phyloP scores from a whole-genome alignment of 2,797 vertebrate genomes.

The Rhinoraja longicauda region DNA sequence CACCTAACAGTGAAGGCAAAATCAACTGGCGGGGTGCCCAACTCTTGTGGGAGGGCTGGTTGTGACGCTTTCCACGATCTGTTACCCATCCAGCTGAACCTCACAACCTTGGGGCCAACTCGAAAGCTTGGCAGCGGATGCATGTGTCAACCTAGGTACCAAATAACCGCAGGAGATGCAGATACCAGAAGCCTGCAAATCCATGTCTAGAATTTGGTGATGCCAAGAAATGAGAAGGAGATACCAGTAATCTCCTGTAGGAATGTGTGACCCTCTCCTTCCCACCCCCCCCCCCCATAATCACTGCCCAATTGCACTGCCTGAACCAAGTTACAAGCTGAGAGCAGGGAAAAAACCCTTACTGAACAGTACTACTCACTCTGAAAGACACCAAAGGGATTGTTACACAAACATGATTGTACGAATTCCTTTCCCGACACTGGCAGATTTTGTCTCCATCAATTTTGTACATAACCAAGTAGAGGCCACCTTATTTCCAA shows the following conservation, averaged over 20 bases:
- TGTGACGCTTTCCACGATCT: background rate
- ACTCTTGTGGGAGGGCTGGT: background rate
- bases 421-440: background rate
- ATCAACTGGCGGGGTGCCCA: background rate
- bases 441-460: constrained; percentile 46
- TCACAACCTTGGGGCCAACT: background rate
- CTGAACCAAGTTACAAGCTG: background rate
- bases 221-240: background rate
- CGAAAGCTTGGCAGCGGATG: background rate
- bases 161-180: background rate
- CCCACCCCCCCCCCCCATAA: too few relatives aligned
- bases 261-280: background rate
- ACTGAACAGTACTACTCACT: constrained; percentile 40
- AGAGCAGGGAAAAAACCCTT: background rate
- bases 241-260: background rate
- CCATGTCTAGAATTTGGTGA: background rate
- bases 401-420: background rate
- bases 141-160: background rate
- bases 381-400: constrained; percentile 42
- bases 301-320: background rate
- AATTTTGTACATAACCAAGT: constrained; percentile 41
- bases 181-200: background rate
- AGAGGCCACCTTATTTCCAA: background rate
- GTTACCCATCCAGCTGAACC: background rate
- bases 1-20: background rate